These are phyloP conservation scores for Papilio glaucus DNA, from an alignment of 1,140 invertebrate genomes.

Conservation along the genomic window DNA sequence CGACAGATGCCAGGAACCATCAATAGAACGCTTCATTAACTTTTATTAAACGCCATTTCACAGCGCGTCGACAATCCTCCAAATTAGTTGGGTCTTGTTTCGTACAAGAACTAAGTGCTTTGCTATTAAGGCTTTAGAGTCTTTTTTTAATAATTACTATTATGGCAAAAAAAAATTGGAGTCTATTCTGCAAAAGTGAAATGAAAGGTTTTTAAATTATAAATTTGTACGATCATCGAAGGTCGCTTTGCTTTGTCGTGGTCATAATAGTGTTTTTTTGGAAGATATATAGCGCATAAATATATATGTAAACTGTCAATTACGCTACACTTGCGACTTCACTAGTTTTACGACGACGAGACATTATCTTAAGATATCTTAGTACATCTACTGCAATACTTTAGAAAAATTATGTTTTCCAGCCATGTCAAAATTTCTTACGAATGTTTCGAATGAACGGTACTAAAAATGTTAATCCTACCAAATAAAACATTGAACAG, in stretches of 20 bases:
- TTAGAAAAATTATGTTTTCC: background rate
- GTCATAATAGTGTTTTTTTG: no score
- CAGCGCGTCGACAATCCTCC: slow-evolving; percentile 34
- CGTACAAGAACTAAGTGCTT: slow-evolving; percentile 32
- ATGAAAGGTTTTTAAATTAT: no score
- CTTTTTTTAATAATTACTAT: background rate
- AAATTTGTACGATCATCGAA: no score
- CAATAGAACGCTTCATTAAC: slow-evolving; percentile 35
- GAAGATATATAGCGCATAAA: no score
- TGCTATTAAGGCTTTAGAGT: slow-evolving; percentile 8
- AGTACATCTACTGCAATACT: background rate
- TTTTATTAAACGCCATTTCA: slow-evolving; percentile 37
- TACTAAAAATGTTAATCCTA: background rate
- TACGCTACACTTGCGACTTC: no score
- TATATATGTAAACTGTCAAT: no score
- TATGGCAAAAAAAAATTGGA: background rate
- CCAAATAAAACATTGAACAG: background rate
- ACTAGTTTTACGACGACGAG: no score
- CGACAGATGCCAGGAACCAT: slow-evolving; percentile 35
- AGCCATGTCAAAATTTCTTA: background rate
- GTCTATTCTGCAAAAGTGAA: no score
- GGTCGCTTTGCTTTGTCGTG: no score
- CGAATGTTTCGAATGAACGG: background rate
- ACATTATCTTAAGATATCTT: no score
- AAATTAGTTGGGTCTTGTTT: slow-evolving; percentile 36